Evolutionary conservation across 2,113 vertebrate genomes (phyloP).

Genomic region (Dromiciops gliroides): DNA sequence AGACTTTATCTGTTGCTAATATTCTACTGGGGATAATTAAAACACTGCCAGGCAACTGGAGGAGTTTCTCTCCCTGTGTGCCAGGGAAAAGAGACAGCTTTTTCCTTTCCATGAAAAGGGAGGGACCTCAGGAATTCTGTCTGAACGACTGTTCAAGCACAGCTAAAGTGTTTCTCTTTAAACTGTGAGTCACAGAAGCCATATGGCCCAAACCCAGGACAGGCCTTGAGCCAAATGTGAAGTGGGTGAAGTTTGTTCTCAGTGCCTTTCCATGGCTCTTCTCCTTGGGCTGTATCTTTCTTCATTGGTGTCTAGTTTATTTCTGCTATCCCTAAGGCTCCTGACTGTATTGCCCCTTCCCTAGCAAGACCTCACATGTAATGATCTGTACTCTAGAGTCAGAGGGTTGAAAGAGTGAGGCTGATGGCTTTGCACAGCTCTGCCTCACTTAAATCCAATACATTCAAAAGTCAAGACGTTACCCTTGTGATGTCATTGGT

Average conservation of each 20-base stretch:
- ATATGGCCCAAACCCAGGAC: not conserved
- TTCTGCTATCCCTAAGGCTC: not conserved
- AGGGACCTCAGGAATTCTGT: not conserved
- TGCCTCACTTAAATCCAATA: too few relatives aligned
- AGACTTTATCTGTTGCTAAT: conserved; percentile 38
- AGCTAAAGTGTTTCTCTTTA: not conserved
- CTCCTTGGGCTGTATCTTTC: not conserved
- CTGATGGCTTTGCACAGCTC: too few relatives aligned
- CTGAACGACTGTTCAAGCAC: not conserved
- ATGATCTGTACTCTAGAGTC: not conserved
- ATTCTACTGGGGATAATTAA: conserved; percentile 30
- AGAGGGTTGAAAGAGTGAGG: not conserved
- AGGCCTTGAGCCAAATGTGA: not conserved
- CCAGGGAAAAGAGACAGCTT: conserved; percentile 7
- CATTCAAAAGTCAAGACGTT: too few relatives aligned
- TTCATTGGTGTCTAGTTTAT: not conserved
- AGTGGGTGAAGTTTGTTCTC: not conserved
- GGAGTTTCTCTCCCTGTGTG: not conserved
- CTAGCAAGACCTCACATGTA: not conserved
- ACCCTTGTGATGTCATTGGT: too few relatives aligned
- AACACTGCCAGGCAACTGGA: not conserved
- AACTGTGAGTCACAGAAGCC: not conserved
- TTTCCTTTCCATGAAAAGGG: conserved; percentile 31
- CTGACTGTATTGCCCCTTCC: not conserved
- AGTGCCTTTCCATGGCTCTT: not conserved